Evolutionary conservation across 1,140 invertebrate species (phyloP).

Genomic region (Frieseomelitta varia): DNA sequence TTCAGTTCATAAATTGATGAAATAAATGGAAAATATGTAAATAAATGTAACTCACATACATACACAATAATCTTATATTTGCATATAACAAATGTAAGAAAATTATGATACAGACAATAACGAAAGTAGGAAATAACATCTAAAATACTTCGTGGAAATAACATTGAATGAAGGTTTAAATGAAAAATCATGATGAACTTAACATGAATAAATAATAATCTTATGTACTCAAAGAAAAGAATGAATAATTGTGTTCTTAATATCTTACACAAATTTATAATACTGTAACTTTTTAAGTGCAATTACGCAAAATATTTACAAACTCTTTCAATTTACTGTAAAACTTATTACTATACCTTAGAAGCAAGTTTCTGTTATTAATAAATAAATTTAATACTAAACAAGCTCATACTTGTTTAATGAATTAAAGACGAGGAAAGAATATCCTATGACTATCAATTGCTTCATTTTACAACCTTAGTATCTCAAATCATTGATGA

Average conservation of each 20-base stretch:
- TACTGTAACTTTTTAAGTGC: neutral
- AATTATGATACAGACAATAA: neutral
- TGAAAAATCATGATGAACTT: neutral
- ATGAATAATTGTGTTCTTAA: neutral
- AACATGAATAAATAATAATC: neutral
- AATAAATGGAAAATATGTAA: conserved; percentile 5
- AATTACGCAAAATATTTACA: neutral
- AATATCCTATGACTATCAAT: conserved; percentile 19
- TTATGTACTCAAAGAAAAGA: neutral
- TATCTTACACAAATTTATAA: conserved; percentile 5
- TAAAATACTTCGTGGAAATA: neutral
- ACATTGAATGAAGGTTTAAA: conserved; percentile 18
- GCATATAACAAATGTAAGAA: neutral
- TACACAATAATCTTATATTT: neutral
- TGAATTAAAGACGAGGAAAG: conserved; percentile 11
- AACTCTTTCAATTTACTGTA: neutral
- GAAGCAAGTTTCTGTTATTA: conserved; percentile 15
- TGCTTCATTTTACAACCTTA: conserved; percentile 9
- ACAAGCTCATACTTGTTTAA: conserved; percentile 22
- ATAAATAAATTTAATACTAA: conserved; percentile 28
- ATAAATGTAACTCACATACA: conserved; percentile 32
- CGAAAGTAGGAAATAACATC: neutral
- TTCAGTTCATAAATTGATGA: neutral
- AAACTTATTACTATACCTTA: conserved; percentile 58
- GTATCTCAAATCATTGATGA: conserved; percentile 14